Evolutionary conservation across 2,888 invertebrate genomes (phyloP), one percentile per base, ranked within the genome.

Genomic region (Sphinx pinastri): DNA sequence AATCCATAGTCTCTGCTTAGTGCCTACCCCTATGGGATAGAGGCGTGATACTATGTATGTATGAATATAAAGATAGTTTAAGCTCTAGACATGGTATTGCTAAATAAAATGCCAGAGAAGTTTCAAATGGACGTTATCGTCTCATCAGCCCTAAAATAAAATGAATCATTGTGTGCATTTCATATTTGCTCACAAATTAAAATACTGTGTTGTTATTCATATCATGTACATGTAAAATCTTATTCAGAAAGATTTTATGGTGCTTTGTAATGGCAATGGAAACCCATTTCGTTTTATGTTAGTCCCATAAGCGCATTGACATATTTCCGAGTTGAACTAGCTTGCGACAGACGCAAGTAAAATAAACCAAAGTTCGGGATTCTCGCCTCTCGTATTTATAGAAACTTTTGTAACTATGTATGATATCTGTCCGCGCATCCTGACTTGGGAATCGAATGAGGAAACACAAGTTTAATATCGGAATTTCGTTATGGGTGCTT

Each of bases 291-390:
- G 60, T 47, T 60, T 47, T 47, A 60, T 60, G 47, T 45, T 16
- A 45, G 45, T 45, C 16, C 47, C 60, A n/a, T 60, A 47, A 60
- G 60, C 60, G 60, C 60, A 60, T 60, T 60, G 60, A 60, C 60
- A 60, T 47, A 47, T 60, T 60, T 12, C 47, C 16, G 45, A 47
- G 47, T 60, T 47, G 12, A 16, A 59, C 2, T 16, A 12, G 47
- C 60, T 19, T 60, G 60, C 54, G 10, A 60, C 47, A n/a, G 45
- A 60, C 16, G 60, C 60, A 47, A 60, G 45, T 45, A 60, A 60
- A 60, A 47, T 47, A 60, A 60, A 60, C 31, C 31, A 59, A 47
- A 60, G 45, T 60, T 60, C 12, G 60, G 45, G 16, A 16, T 60
- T 47, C 60, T 12, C 54, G 54, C 60, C 38, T 45, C 38, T 38